A percentile compares a stretch with the other conserved stretches of the same genome.
These are phyloP conservation scores for Pseudorhombus dupliciocellatus DNA, from an alignment of 2,113 vertebrate species.

Conservation along the genomic window DNA sequence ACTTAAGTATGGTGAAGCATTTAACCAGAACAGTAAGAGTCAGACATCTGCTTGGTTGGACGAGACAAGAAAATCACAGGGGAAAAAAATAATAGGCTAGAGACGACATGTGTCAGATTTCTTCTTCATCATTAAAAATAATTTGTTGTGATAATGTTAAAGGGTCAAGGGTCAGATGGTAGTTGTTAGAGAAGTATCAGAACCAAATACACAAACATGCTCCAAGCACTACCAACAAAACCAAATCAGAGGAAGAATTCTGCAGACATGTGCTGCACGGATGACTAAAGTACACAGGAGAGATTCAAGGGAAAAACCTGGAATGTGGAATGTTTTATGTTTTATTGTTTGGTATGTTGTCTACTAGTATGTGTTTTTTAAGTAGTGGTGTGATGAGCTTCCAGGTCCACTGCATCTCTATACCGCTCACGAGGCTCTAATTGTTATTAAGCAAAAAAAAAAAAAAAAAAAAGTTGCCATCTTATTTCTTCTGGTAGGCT, in stretches of 20 bases:
- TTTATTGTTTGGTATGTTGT: background rate
- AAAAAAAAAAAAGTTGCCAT: constrained; percentile 4
- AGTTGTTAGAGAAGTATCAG: background rate
- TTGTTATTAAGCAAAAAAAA: constrained; percentile 7
- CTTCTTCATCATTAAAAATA: no score
- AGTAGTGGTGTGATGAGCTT: background rate
- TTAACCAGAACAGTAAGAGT: background rate
- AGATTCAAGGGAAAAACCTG: background rate
- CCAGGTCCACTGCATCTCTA: background rate
- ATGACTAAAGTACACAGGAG: no score
- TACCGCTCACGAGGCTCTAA: constrained; percentile 20
- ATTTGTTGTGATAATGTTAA: no score
- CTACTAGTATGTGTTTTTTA: background rate
- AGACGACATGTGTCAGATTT: no score
- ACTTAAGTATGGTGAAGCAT: background rate
- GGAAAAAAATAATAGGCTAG: no score
- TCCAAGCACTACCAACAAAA: no score
- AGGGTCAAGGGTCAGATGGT: no score
- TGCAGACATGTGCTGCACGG: background rate
- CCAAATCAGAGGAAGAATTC: no score
- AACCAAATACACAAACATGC: no score
- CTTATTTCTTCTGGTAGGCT: constrained; percentile 1
- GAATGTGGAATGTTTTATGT: background rate
- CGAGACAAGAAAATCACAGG: no score
- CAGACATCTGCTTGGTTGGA: no score